Conservation (phyloP, 2,888 invertebrate genomes). For the Tineola bisselliella region DNA sequence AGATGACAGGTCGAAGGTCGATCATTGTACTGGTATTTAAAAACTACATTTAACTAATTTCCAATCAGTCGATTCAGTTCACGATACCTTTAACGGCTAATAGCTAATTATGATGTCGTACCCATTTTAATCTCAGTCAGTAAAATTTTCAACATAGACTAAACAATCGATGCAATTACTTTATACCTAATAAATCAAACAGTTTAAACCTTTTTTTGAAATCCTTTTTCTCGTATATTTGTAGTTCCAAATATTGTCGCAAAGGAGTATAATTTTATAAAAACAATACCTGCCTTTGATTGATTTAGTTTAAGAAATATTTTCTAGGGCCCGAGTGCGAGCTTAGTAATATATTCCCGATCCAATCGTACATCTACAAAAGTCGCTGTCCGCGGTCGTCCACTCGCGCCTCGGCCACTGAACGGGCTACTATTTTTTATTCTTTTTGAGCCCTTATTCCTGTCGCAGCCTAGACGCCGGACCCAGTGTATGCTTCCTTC, state of each 20-base stretch:
- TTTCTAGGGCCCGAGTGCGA: neutral
- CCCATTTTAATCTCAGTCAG: neutral
- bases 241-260: neutral
- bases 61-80: neutral
- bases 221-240: neutral
- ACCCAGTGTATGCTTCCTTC: slow-evolving; percentile 45
- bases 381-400: slow-evolving; percentile 32
- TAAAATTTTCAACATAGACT: neutral
- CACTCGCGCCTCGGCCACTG: slow-evolving; percentile 39
- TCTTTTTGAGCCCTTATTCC: slow-evolving; percentile 37
- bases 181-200: neutral
- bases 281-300: neutral
- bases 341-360: neutral
- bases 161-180: neutral
- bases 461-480: slow-evolving; percentile 45
- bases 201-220: neutral
- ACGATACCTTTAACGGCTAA: neutral
- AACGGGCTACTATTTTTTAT: slow-evolving; percentile 47
- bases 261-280: no score
- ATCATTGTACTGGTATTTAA: neutral
- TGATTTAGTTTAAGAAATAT: neutral
- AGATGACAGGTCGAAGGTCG: slow-evolving; percentile 27
- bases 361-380: slow-evolving; percentile 31
- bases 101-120: neutral
- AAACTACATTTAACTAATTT: neutral